phyloP scores from a whole-genome alignment of 2,113 vertebrate genomes.

The Shinisaurus crocodilurus region DNA sequence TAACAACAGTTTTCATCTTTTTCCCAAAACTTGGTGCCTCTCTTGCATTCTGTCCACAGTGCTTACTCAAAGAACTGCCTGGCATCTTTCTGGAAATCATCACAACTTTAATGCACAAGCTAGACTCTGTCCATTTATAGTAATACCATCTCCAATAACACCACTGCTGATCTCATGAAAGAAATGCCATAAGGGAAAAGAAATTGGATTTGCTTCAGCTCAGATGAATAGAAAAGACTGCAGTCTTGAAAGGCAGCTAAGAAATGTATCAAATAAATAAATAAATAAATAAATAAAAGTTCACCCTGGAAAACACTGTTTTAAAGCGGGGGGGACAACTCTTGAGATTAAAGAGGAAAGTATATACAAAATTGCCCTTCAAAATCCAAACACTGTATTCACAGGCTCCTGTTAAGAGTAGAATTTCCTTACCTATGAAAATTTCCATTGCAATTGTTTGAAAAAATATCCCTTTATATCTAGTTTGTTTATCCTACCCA shows the following conservation, averaged over 20 bases:
- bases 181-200: conserved; percentile 57
- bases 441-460: not conserved
- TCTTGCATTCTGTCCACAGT: conserved; percentile 26
- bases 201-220: conserved; percentile 46
- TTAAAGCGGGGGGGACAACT: not conserved
- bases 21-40: conserved; percentile 7
- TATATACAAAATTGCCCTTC: not conserved
- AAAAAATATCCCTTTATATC: not conserved
- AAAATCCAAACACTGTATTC: not conserved
- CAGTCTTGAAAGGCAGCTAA: not conserved
- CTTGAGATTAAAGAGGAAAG: not conserved
- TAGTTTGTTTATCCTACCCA: not conserved
- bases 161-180: conserved; percentile 62
- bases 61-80: conserved; percentile 48
- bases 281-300: too few species aligned
- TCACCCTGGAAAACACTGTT: conserved; percentile 23
- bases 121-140: conserved; percentile 51
- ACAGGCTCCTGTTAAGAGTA: not conserved
- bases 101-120: conserved; percentile 59
- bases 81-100: conserved; percentile 54
- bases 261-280: not conserved
- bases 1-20: not conserved
- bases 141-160: conserved; percentile 65
- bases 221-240: conserved; percentile 32
- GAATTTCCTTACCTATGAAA: not conserved